These are phyloP conservation scores for Mnemiopsis leidyi DNA, from an alignment of 37 sponge, comb jelly and placozoan genomes.

Conservation along the genomic window DNA sequence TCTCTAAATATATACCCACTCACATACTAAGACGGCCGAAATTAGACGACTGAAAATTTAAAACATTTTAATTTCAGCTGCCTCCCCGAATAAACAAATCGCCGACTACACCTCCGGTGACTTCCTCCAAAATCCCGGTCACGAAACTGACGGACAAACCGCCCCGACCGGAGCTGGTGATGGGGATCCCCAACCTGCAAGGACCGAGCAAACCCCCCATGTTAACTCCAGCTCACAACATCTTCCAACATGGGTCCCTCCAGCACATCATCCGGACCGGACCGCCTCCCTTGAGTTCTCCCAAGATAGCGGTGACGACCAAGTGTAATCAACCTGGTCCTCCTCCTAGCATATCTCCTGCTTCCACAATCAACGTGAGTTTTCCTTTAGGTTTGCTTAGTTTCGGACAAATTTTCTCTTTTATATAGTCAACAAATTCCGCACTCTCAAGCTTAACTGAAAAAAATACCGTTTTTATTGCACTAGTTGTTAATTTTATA, in stretches of 20 bases:
- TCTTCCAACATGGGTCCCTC: background rate
- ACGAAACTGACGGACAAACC: conserved; percentile 36
- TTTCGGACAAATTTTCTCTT: no score
- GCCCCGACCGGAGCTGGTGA: conserved; percentile 61
- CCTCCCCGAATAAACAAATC: conserved; percentile 17
- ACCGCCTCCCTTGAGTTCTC: conserved; percentile 42
- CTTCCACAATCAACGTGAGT: background rate
- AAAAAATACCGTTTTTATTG: no score
- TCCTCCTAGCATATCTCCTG: background rate
- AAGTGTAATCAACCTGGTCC: background rate
- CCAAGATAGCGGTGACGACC: conserved; percentile 43
- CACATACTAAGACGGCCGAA: no score
- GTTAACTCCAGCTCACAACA: conserved; percentile 57
- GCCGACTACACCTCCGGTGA: conserved; percentile 18
- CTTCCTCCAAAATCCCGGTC: conserved; percentile 2
- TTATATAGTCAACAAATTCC: no score
- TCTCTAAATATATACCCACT: no score
- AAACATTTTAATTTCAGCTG: conserved; percentile 32
- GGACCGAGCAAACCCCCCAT: conserved; percentile 62
- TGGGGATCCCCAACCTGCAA: conserved; percentile 65
- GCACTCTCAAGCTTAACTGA: no score
- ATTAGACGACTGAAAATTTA: background rate
- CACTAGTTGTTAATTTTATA: no score
- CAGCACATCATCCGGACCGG: conserved; percentile 49
- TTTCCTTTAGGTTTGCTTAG: no score